Base-by-base conservation (phyloP, 1,140 invertebrate genomes). In the Hypothenemus hampei region DNA sequence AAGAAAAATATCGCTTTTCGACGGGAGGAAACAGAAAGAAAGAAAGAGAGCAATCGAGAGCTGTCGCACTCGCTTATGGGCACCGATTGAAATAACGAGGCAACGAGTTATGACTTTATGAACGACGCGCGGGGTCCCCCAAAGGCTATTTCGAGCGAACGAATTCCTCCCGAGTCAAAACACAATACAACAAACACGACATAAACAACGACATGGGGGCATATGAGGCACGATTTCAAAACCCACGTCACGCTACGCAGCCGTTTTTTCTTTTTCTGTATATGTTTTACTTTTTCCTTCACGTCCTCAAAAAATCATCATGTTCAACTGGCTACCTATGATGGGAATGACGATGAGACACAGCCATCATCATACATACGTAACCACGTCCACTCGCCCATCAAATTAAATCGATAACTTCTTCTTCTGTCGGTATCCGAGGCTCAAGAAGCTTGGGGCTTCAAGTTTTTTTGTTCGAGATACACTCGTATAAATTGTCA, bases 401-500 rank as follows among this genome's bases (percentile, higher is more conserved):
- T 56, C 53, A 56, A 56, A 56, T 56, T 56, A 56, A 56, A 46
- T 56, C 53, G 53, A 56, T 56, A 57, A 51, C 46, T 50, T 51
- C 55, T n/a, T n/a, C n/a, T 57, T 49, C 48, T 49, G 55, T 41
- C 55, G 39, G 55, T 57, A 24, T 40, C 26, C n/a, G 13, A 51
- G 40, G 41, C 4, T n/a, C n/a, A 57, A 57, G 46, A 44, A 56
- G 53, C 47, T 47, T 45, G 23, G 53, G 43, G 26, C 41, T n/a
- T n/a, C n/a, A 16, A 35, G 44, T 57, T 57, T 57, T 57, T 57
- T 40, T 22, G 18, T 40, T 11, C 22, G 40, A 52, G 57, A 53
- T 58, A 58, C 64, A 65, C 62, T n/a, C n/a, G 63, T 62, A 67
- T 67, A 67, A 67, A 67, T 67, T 61, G 62, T 67, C 65, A 62